phyloP scores from a whole-genome alignment of 2,113 vertebrate genomes.

The Forbesichthys agassizii region DNA sequence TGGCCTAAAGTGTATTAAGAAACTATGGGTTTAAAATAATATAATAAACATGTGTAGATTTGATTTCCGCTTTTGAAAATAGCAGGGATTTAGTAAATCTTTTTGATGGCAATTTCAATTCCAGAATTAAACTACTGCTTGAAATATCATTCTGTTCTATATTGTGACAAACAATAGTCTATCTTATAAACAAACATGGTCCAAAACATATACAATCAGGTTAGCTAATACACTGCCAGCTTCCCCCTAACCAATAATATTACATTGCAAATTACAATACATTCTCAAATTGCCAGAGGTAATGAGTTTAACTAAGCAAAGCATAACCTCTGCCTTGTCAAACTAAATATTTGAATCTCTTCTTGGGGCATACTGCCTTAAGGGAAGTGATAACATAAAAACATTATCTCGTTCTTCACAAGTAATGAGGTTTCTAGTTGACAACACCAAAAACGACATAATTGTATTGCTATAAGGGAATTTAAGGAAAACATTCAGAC shows the following conservation, averaged over 20 bases:
- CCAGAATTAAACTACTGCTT: neutral
- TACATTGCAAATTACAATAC: neutral
- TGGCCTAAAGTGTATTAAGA: neutral
- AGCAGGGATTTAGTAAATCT: neutral
- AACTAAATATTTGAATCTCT: neutral
- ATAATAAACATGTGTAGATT: too few relatives aligned
- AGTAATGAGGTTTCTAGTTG: neutral
- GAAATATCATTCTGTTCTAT: neutral
- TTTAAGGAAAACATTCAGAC: neutral
- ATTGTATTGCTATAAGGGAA: neutral
- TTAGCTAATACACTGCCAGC: neutral
- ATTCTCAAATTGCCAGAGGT: neutral
- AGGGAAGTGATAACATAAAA: neutral
- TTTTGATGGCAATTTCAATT: neutral
- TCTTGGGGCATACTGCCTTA: neutral
- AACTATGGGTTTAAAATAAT: neutral
- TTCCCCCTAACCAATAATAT: neutral
- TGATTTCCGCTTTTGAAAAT: neutral
- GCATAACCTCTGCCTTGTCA: neutral
- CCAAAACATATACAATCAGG: neutral
- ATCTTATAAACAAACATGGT: neutral
- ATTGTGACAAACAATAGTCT: neutral
- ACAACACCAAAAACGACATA: neutral
- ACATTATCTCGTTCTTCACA: neutral
- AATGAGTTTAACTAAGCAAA: slow-evolving; percentile 1